Evolutionary conservation across 2,113 vertebrate species (phyloP).

Genomic region (Fregetta grallaria): DNA sequence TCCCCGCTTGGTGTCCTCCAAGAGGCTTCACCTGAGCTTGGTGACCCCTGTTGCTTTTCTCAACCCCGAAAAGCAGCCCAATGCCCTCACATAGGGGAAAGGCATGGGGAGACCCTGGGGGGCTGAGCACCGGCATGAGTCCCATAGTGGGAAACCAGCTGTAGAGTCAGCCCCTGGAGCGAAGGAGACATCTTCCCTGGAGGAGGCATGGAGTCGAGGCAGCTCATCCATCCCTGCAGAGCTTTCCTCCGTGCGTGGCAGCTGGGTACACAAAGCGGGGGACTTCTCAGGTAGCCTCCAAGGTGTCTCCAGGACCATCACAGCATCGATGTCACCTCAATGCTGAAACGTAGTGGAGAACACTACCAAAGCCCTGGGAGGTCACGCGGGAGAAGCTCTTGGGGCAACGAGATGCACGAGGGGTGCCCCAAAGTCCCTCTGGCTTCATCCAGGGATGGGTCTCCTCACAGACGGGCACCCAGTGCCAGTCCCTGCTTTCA

Average conservation of each 20-base stretch:
- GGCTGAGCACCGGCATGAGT: neutral
- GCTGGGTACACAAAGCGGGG: accelerated
- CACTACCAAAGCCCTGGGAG: neutral
- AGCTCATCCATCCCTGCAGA: neutral
- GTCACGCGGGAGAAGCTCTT: neutral
- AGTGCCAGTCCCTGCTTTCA: neutral
- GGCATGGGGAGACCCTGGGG: neutral
- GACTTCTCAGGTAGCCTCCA: neutral
- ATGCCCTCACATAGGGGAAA: accelerated
- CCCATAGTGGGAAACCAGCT: neutral
- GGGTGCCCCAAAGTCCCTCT: neutral
- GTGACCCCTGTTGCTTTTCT: neutral
- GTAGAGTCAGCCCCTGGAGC: accelerated
- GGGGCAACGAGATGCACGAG: neutral
- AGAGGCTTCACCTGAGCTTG: neutral
- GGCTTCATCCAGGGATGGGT: neutral
- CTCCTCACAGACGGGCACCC: neutral
- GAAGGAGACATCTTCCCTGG: neutral
- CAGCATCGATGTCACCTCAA: neutral
- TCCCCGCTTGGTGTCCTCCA: neutral
- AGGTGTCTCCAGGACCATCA: neutral
- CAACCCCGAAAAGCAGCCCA: neutral
- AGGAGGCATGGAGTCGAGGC: neutral
- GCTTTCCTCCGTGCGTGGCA: accelerated
- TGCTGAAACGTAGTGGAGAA: accelerated